Percentiles rank a stretch among this genome's conserved stretches.
Evolutionary conservation across 2,113 vertebrate species (phyloP).

Genomic region (Macrotis lagotis): DNA sequence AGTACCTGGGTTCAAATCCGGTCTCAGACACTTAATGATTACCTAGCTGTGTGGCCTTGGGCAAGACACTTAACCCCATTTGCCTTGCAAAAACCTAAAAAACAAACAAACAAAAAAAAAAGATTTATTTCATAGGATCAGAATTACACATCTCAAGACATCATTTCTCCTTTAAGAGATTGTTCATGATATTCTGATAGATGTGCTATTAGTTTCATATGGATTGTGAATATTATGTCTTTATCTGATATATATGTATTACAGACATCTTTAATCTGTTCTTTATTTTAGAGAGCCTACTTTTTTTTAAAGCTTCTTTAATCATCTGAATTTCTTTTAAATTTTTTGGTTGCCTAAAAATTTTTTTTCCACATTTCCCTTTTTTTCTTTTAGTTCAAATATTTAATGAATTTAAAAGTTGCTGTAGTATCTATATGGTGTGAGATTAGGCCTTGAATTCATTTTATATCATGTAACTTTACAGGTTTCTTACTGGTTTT

Average conservation of each 20-base stretch:
- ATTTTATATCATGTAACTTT: background rate
- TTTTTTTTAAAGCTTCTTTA: background rate
- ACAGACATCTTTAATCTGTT: background rate
- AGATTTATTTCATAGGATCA: background rate
- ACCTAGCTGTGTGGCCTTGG: too few relatives aligned
- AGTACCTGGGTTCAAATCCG: too few relatives aligned
- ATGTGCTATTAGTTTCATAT: background rate
- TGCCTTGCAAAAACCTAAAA: too few relatives aligned
- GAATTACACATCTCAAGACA: background rate
- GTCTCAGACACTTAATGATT: too few relatives aligned
- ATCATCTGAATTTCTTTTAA: background rate
- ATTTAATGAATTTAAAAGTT: background rate
- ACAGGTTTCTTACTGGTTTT: background rate
- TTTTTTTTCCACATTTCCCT: background rate
- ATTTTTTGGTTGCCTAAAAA: background rate
- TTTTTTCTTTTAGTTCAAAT: background rate
- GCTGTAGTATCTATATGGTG: background rate
- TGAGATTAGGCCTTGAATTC: background rate
- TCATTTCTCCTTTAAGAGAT: background rate
- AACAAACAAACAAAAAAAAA: too few relatives aligned
- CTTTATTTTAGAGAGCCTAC: background rate
- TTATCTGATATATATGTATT: background rate
- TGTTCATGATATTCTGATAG: background rate
- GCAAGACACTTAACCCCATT: too few relatives aligned
- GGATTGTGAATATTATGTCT: background rate